Evolutionary conservation across 30 jellyfish, hydroid and myxozoan species (phyloP).

Genomic region (Sanderia malayensis): DNA sequence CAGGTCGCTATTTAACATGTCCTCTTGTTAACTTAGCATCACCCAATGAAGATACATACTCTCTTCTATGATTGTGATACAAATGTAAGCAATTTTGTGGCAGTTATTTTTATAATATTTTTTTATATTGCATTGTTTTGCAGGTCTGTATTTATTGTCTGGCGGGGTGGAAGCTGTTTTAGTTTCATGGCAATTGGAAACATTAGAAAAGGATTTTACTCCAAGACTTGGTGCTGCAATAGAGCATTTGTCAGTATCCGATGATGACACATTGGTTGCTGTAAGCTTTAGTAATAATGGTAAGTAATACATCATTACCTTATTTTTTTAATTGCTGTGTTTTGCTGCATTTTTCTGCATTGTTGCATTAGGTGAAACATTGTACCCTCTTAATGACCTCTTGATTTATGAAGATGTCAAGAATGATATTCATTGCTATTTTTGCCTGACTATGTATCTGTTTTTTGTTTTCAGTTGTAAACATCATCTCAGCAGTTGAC

Average conservation of each 20-base stretch:
- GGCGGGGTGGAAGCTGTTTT: constrained; percentile 86
- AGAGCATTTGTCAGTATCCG: constrained; percentile 39
- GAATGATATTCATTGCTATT: too few relatives aligned
- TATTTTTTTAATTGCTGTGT: too few relatives aligned
- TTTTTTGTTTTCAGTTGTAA: constrained; percentile 45
- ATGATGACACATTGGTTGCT: constrained; percentile 48
- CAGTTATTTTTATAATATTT: too few relatives aligned
- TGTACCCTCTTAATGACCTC: too few relatives aligned
- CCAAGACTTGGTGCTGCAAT: constrained; percentile 86
- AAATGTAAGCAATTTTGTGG: too few relatives aligned
- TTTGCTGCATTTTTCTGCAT: neutral
- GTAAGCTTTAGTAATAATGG: constrained; percentile 67
- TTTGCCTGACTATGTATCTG: neutral
- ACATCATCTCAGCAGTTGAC: constrained; percentile 62
- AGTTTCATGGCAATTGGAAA: constrained; percentile 89
- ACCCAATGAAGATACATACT: constrained; percentile 3
- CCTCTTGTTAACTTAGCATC: neutral
- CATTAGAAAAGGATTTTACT: constrained; percentile 43
- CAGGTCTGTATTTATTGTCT: constrained; percentile 73
- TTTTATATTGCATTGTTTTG: too few relatives aligned
- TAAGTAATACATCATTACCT: too few relatives aligned
- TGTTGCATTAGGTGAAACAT: too few relatives aligned
- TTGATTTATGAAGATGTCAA: too few relatives aligned
- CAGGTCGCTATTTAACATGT: neutral
- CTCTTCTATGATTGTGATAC: too few relatives aligned